Evolutionary conservation across 2,113 vertebrate species (phyloP).

Genomic region (Anhinga rufa): DNA sequence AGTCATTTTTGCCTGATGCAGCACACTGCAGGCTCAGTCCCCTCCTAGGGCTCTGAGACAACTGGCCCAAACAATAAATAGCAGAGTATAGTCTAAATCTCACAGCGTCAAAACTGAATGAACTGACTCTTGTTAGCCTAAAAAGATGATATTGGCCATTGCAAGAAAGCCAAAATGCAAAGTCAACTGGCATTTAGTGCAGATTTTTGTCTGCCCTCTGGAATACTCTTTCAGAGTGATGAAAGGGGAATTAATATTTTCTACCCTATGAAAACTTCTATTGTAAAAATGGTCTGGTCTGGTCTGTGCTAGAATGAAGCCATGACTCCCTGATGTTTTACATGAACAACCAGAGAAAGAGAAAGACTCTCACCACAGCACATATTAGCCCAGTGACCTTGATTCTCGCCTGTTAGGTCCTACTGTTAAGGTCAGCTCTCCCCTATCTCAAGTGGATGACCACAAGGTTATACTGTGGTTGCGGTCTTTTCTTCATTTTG

Average conservation of each 20-base stretch:
- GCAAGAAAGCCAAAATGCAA: background rate
- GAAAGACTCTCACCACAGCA: background rate
- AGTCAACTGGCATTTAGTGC: background rate
- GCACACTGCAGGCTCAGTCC: background rate
- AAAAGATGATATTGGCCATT: background rate
- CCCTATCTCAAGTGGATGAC: background rate
- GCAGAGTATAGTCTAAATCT: background rate
- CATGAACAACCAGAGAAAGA: background rate
- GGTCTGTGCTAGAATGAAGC: conserved; percentile 22
- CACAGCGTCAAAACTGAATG: background rate
- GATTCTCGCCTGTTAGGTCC: background rate
- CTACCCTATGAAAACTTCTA: background rate
- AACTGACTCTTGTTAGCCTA: background rate
- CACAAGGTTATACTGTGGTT: background rate
- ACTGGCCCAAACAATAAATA: background rate
- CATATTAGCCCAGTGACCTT: background rate
- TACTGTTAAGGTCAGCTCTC: background rate
- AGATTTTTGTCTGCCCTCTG: background rate
- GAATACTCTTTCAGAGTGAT: background rate
- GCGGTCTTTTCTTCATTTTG: background rate
- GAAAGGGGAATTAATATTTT: conserved; percentile 20
- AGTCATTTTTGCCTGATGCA: background rate
- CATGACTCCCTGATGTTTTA: background rate
- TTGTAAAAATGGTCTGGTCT: conserved; percentile 30
- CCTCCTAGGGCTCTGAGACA: background rate